phyloP scores from a whole-genome alignment of 2,888 invertebrate species.

The Biston betularia region DNA sequence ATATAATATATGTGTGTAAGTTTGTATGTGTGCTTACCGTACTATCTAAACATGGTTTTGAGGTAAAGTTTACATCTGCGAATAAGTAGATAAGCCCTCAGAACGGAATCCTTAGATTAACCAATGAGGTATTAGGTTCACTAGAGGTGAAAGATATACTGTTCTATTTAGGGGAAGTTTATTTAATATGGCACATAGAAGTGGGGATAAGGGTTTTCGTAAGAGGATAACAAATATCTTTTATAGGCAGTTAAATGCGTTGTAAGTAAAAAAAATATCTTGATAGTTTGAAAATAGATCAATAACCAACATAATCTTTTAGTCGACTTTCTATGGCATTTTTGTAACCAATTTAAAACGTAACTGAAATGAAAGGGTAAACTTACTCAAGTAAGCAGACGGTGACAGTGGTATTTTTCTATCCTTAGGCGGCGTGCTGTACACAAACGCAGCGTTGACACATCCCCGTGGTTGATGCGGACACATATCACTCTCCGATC shows the following conservation, averaged over 20 bases:
- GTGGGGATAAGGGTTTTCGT: background rate
- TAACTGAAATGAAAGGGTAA: conserved; percentile 38
- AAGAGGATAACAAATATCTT: background rate
- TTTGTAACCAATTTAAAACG: background rate
- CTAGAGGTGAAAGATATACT: background rate
- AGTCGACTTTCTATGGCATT: background rate
- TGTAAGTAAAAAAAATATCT: background rate
- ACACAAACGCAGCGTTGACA: conserved; percentile 80
- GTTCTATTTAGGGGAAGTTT: background rate
- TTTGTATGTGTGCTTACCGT: no score
- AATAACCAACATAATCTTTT: background rate
- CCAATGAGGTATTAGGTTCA: conserved; percentile 14
- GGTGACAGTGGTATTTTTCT: conserved; percentile 77
- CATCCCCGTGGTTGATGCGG: conserved; percentile 69
- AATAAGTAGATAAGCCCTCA: background rate
- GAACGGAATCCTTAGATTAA: no score
- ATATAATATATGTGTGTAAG: no score
- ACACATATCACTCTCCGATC: conserved; percentile 80
- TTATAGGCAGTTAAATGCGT: background rate
- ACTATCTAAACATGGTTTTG: background rate
- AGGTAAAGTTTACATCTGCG: background rate
- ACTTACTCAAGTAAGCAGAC: conserved; percentile 80
- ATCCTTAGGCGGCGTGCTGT: conserved; percentile 83
- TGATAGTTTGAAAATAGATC: background rate
- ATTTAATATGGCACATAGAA: background rate